Evolutionary conservation across 1,140 invertebrate genomes (phyloP).

Genomic region (Brachystomella parvula): DNA sequence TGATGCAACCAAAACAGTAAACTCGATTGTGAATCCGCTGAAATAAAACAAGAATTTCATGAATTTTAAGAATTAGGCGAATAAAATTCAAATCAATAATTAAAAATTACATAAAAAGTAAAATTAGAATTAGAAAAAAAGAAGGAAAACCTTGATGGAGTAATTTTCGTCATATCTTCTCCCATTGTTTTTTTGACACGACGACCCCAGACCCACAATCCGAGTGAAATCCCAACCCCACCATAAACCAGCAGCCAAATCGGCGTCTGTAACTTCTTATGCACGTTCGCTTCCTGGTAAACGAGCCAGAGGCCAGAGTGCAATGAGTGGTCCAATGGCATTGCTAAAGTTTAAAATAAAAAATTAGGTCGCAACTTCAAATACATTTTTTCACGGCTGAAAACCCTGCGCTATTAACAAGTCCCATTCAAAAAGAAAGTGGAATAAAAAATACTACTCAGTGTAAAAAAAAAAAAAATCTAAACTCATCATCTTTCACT

Average conservation of each 20-base stretch:
- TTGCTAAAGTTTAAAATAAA: conserved; percentile 59
- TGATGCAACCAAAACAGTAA: conserved; percentile 90
- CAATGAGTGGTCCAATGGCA: conserved; percentile 93
- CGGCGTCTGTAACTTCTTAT: conserved; percentile 74
- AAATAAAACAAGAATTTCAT: not conserved
- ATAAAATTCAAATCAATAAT: no score
- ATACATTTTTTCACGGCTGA: no score
- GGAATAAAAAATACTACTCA: no score
- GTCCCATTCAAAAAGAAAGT: no score
- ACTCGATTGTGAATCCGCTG: conserved; percentile 89
- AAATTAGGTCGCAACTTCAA: no score
- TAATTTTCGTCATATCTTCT: conserved; percentile 92
- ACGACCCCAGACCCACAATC: conserved; percentile 91
- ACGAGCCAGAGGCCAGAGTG: conserved; percentile 89
- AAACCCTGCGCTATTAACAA: no score
- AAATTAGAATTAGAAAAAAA: not conserved
- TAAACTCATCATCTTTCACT: no score
- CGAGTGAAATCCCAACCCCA: conserved; percentile 88
- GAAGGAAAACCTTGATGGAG: conserved; percentile 75
- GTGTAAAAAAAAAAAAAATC: no score
- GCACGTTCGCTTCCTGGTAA: conserved; percentile 48
- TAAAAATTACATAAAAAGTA: no score
- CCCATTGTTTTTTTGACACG: conserved; percentile 94
- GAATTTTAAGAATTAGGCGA: not conserved
- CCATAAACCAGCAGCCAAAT: conserved; percentile 86